Evolutionary conservation across 2,113 vertebrate species (phyloP).

Genomic region (Cyanoliseus patagonus): DNA sequence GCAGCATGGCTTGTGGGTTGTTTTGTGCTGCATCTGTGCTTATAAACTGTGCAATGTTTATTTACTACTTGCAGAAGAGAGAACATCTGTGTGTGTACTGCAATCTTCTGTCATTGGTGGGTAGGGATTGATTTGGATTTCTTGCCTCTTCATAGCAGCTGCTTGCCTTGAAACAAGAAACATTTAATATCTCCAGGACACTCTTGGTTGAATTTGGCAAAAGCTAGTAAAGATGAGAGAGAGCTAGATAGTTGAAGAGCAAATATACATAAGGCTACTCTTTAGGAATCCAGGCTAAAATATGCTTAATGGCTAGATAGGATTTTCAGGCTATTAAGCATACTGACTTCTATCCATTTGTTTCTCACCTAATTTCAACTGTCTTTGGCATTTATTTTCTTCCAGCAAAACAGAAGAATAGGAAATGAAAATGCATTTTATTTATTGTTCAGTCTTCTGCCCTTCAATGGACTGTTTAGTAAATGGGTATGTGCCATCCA

Average conservation of each 20-base stretch:
- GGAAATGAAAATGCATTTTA: background rate
- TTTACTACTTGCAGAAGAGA: slow-evolving; percentile 42
- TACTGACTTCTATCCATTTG: background rate
- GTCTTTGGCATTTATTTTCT: background rate
- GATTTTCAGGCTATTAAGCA: background rate
- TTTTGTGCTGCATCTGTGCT: slow-evolving; percentile 42
- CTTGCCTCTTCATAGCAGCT: background rate
- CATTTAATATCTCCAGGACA: background rate
- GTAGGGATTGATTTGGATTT: slow-evolving; percentile 1
- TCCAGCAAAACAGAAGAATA: background rate
- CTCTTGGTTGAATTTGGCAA: background rate
- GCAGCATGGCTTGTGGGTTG: background rate
- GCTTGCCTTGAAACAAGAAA: slow-evolving; percentile 25
- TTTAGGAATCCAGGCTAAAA: background rate
- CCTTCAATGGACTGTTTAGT: background rate
- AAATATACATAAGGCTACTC: background rate
- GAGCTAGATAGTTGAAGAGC: background rate
- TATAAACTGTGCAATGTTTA: background rate
- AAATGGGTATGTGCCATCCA: background rate
- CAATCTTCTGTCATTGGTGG: background rate
- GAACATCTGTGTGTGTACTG: slow-evolving; percentile 27
- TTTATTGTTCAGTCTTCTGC: background rate
- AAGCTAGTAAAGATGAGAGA: background rate
- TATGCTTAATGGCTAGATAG: background rate
- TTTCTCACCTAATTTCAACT: background rate